Evolutionary conservation across 2,888 invertebrate species (phyloP), one percentile per base, ranked within the genome.

Genomic region (Dasysyrphus tricinctus): DNA sequence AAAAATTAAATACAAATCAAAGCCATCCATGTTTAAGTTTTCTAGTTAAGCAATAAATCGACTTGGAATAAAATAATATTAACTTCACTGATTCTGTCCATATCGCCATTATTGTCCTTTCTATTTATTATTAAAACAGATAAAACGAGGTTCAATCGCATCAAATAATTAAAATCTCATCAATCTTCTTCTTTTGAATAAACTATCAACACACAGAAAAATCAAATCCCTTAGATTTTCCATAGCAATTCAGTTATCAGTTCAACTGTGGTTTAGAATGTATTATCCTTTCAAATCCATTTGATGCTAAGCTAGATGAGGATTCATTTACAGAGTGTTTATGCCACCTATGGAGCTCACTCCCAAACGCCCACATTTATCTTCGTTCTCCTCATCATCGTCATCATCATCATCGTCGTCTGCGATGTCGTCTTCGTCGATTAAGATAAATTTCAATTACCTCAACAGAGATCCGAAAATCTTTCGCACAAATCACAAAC

Each of bases 361-460:
- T 32, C 34, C n/a, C 12, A 42, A 49, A 61, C 49, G 14, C 39
- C 54, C 67, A 72, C 73, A 74, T 74, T 80, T 73, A 78, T 86
- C 78, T 82, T 78, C 56, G 79, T 84, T 56, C 37, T 54, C 19
- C 12, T 74, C 57, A 4, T 57, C 70, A n/a, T 32, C 32, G 12
- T 59, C 65, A 2, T 74, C 59, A 34, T 72, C 61, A 56, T 69
- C 61, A 29, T 76, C 42, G 59, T 69, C 57, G 51, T 61, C 54
- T 83, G 69, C 24, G 14, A 67, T 57, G 56, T 75, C 51, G 77
- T 80, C 54, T 54, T 63, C 73, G 67, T 61, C 67, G 82, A 86
- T 81, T 82, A 74, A 81, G 86, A 86, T 86, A 86, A 82, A 86
- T 86, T 86, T 86, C 86, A 86, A 86, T 86, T 86, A 86, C 78